phyloP scores from a whole-genome alignment of 2,113 vertebrate genomes.

The Australoheros scitulus region DNA sequence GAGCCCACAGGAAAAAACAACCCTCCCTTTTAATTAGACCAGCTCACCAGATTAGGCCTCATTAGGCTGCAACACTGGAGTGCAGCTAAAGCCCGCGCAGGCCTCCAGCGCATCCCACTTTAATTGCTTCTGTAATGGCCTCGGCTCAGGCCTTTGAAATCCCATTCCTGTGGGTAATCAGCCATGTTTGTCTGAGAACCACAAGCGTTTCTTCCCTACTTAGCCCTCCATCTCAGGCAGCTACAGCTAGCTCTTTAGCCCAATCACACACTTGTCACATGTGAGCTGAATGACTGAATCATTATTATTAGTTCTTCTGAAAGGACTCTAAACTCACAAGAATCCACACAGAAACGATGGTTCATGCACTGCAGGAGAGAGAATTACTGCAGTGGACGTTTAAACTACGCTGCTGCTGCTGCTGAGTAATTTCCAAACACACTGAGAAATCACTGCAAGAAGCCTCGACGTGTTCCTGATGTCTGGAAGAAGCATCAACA shows the following conservation, averaged over 20 bases:
- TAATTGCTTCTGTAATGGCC: constrained; percentile 77
- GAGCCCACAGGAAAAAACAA: constrained; percentile 51
- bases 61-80: constrained; percentile 68
- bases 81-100: constrained; percentile 52
- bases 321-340: not conserved
- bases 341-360: not conserved
- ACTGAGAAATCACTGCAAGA: not conserved
- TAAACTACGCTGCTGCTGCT: not conserved
- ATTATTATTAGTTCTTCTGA: not conserved
- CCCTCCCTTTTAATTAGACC: constrained; percentile 72
- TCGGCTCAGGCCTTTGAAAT: constrained; percentile 72
- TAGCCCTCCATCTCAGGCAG: constrained; percentile 2
- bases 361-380: not conserved
- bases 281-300: not conserved
- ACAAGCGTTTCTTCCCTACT: constrained; percentile 46
- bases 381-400: not conserved
- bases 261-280: constrained; percentile 15
- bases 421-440: not conserved
- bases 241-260: constrained; percentile 16
- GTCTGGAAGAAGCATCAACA: not conserved
- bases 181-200: constrained; percentile 72
- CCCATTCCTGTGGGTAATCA: constrained; percentile 77
- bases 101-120: constrained; percentile 67
- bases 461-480: not conserved
- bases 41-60: constrained; percentile 74